Evolutionary conservation across 2,113 vertebrate species (phyloP).

Genomic region (Ceyx melanurus): DNA sequence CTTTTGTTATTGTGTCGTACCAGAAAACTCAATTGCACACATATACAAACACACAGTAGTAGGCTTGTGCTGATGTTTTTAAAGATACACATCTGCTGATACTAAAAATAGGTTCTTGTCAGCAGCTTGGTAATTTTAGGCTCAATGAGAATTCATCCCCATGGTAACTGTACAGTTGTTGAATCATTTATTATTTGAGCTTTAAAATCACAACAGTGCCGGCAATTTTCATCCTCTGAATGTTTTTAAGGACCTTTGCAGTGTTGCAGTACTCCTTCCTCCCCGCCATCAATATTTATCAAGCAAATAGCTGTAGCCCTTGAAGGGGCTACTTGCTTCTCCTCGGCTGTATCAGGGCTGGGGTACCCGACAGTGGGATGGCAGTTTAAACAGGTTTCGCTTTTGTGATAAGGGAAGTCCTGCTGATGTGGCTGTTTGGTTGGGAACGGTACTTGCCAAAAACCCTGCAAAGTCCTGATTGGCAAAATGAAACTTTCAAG

Average conservation of each 20-base stretch:
- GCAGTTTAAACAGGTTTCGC: background rate
- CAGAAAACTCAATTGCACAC: conserved; percentile 37
- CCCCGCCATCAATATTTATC: conserved; percentile 17
- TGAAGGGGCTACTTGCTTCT: background rate
- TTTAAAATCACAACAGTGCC: conserved; percentile 55
- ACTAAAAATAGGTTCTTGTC: conserved; percentile 73
- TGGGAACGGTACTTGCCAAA: background rate
- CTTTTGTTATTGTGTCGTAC: background rate
- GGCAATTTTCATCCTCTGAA: conserved; percentile 35
- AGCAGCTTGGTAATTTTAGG: conserved; percentile 73
- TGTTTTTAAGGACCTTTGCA: conserved; percentile 35
- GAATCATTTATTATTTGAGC: conserved; percentile 74
- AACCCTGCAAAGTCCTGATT: background rate
- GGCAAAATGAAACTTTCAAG: background rate
- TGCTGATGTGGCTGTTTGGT: background rate
- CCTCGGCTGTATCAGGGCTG: background rate
- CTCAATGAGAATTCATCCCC: conserved; percentile 73
- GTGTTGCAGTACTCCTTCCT: background rate
- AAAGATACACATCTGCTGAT: conserved; percentile 71
- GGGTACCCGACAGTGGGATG: background rate
- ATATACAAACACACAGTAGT: conserved; percentile 54
- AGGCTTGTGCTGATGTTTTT: conserved; percentile 64
- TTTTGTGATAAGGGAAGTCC: background rate
- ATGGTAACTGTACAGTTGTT: conserved; percentile 75
- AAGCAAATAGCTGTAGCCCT: background rate